Conservation (phyloP, 2,888 invertebrate genomes). For the Hirtodrosophila histrioides region DNA sequence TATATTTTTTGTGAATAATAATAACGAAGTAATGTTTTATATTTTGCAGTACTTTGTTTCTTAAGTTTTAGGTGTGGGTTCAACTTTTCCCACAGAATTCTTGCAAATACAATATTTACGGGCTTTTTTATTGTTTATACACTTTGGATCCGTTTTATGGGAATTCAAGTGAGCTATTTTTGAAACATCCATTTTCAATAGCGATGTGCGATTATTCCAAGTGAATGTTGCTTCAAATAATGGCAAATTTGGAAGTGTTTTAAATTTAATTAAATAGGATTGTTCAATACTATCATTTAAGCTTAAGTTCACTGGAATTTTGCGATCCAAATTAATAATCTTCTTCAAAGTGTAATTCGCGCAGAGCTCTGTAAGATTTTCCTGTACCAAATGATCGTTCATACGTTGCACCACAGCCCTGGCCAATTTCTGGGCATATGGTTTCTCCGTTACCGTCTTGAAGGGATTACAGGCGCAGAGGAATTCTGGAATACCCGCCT, state of each 20-base stretch:
- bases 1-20: too few species aligned
- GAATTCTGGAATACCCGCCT: conserved; percentile 57
- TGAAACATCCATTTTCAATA: conserved; percentile 73
- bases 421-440: conserved; percentile 5
- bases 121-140: conserved; percentile 84
- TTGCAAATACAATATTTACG: conserved; percentile 85
- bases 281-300: conserved; percentile 12
- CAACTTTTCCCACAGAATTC: not conserved
- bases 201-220: conserved; percentile 22
- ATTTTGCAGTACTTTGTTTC: too few species aligned
- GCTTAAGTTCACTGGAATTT: conserved; percentile 2
- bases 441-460: not conserved
- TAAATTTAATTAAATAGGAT: conserved; percentile 18
- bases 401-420: conserved; percentile 25
- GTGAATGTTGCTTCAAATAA: conserved; percentile 37
- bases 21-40: too few species aligned
- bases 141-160: conserved; percentile 85
- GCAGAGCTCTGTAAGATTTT: conserved; percentile 15
- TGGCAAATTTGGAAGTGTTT: conserved; percentile 6
- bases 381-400: conserved; percentile 20
- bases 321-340: conserved; percentile 13
- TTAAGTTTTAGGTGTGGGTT: too few species aligned
- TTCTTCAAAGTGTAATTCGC: conserved; percentile 7
- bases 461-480: conserved; percentile 85
- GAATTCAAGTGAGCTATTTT: conserved; percentile 86